Percentiles rank a stretch among this genome's conserved stretches.
Conservation (phyloP, 2,888 invertebrate species). For the Mimumesa dahlbomi region DNA sequence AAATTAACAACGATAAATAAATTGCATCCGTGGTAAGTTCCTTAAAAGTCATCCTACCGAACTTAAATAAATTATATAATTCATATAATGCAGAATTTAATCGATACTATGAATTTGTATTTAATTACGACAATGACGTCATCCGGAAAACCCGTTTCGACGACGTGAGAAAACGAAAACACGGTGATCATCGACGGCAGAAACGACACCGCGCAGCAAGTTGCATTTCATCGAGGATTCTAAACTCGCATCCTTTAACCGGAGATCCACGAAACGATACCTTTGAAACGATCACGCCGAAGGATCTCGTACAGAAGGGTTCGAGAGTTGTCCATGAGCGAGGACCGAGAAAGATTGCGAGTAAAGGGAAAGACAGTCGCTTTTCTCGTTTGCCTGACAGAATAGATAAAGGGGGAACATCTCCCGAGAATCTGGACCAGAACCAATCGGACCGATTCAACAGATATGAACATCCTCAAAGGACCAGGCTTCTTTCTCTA, state of each 20-base stretch:
- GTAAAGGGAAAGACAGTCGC: slow-evolving; percentile 13
- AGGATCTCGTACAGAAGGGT: too few species aligned
- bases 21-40: too few species aligned
- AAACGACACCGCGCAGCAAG: background rate
- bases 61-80: too few species aligned
- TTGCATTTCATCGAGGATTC: slow-evolving; percentile 13
- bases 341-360: slow-evolving; percentile 12
- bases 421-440: slow-evolving; percentile 33
- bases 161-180: too few species aligned
- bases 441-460: slow-evolving; percentile 51
- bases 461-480: slow-evolving; percentile 48
- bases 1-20: too few species aligned
- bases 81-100: background rate
- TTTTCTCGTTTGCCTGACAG: slow-evolving; percentile 51
- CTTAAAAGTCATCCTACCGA: too few species aligned
- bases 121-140: too few species aligned
- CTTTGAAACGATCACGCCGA: slow-evolving; percentile 25
- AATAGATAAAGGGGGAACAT: slow-evolving; percentile 44
- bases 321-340: slow-evolving; percentile 17
- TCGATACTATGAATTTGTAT: too few species aligned
- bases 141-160: too few species aligned
- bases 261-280: slow-evolving; percentile 24
- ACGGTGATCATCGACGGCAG: too few species aligned
- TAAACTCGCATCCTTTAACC: slow-evolving; percentile 29
- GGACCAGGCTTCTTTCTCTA: slow-evolving; percentile 26